These are phyloP conservation scores for Lichenostomus cassidix DNA, from an alignment of 2,113 vertebrate species.

Conservation along the genomic window DNA sequence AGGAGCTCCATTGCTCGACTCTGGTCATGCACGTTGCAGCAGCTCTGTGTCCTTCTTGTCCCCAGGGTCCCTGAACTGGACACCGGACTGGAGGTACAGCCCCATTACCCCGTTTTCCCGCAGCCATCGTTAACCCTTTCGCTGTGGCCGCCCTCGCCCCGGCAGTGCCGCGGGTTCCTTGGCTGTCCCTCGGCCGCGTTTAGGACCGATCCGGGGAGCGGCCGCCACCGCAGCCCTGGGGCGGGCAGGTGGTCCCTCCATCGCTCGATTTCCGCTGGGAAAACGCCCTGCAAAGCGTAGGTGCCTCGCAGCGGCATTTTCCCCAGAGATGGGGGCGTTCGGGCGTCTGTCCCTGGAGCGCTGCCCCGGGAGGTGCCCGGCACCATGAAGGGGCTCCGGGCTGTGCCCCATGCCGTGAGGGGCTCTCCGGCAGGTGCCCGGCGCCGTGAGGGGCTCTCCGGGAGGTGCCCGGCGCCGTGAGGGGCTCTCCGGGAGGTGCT, in stretches of 20 bases:
- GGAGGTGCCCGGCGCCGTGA: not conserved
- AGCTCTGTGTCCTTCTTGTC: not conserved
- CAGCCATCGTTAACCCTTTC: not conserved
- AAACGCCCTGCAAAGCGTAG: not conserved
- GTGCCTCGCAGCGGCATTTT: not conserved
- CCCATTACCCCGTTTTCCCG: not conserved
- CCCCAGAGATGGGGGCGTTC: not conserved
- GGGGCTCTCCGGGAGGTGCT: too few species aligned
- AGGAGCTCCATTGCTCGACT: not conserved
- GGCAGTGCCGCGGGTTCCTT: too few species aligned
- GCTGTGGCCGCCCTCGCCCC: too few species aligned
- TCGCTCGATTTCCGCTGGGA: not conserved
- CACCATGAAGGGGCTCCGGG: too few species aligned
- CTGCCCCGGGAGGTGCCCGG: not conserved
- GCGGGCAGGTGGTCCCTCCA: not conserved
- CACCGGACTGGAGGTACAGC: not conserved
- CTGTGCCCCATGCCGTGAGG: rapidly evolving
- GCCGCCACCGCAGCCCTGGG: not conserved
- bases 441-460: not conserved
- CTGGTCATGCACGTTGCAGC: not conserved
- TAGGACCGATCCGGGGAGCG: not conserved
- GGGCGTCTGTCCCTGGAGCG: not conserved
- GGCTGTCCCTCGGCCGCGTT: not conserved
- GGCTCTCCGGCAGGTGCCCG: not conserved
- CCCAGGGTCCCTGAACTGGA: not conserved